Evolutionary conservation across 2,113 vertebrate genomes (phyloP).

Genomic region (Gymnarchus niloticus): DNA sequence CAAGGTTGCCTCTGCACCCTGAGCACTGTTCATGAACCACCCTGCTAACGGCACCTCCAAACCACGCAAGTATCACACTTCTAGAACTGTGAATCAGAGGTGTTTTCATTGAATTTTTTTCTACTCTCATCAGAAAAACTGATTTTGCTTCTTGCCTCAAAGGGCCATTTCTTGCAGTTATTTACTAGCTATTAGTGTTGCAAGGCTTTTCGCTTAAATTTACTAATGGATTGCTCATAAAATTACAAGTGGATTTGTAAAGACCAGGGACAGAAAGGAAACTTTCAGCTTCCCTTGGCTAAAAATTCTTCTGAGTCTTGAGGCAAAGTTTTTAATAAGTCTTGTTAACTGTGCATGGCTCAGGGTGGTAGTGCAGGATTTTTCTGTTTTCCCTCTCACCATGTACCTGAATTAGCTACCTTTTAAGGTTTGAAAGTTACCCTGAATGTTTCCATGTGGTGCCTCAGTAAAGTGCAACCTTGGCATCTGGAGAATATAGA

Average conservation of each 20-base stretch:
- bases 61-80: neutral
- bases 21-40: neutral
- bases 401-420: neutral
- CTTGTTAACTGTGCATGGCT: conserved; percentile 6
- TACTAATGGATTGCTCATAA: neutral
- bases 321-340: neutral
- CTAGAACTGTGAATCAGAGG: neutral
- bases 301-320: neutral
- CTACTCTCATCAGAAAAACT: neutral
- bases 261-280: neutral
- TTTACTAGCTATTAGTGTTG: neutral
- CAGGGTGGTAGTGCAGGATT: neutral
- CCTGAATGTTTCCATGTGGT: neutral
- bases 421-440: neutral
- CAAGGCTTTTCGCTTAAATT: neutral
- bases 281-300: neutral
- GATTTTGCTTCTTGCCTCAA: neutral
- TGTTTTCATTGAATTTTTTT: neutral
- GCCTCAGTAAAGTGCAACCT: neutral
- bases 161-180: neutral
- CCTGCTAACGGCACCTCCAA: neutral
- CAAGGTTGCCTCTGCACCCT: neutral
- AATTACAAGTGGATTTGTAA: neutral
- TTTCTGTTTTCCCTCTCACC: neutral
- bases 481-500: neutral